Evolutionary conservation across 2,888 invertebrate genomes (phyloP).

Genomic region (Steinernema hermaphroditum): DNA sequence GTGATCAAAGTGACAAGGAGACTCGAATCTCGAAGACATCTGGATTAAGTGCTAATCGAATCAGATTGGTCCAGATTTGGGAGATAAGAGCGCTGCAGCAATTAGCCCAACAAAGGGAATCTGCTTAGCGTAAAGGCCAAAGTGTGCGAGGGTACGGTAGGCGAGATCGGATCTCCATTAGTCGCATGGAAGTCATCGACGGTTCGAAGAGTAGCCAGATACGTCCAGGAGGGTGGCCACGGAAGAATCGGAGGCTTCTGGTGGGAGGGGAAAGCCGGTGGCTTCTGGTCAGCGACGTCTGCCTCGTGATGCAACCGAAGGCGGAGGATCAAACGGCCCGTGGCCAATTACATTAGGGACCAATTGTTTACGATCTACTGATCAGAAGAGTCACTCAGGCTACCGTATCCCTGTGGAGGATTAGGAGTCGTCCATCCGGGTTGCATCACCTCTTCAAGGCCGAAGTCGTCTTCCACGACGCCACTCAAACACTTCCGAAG

Average conservation of each 20-base stretch:
- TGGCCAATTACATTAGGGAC: no score
- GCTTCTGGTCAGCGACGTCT: no score
- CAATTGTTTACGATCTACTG: neutral
- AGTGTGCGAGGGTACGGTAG: neutral
- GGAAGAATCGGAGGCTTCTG: no score
- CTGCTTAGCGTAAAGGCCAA: conserved; percentile 15
- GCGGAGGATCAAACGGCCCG: neutral
- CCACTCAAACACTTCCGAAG: no score
- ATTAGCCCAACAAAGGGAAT: neutral
- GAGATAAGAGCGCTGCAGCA: neutral
- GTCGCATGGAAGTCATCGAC: no score
- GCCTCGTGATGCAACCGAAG: neutral
- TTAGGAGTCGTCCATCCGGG: neutral
- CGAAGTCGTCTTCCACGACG: no score
- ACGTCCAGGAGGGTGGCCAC: no score
- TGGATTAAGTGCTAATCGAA: conserved; percentile 22
- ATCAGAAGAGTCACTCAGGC: no score
- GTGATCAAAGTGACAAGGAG: no score
- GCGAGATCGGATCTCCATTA: conserved; percentile 1
- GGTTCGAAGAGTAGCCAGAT: no score
- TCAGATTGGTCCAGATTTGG: neutral
- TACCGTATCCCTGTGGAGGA: neutral
- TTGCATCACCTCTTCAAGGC: conserved; percentile 15
- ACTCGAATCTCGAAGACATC: neutral
- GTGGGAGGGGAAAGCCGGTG: no score